These are phyloP conservation scores for Corythornis vintsioides DNA, from an alignment of 2,113 vertebrate genomes.

Conservation along the genomic window DNA sequence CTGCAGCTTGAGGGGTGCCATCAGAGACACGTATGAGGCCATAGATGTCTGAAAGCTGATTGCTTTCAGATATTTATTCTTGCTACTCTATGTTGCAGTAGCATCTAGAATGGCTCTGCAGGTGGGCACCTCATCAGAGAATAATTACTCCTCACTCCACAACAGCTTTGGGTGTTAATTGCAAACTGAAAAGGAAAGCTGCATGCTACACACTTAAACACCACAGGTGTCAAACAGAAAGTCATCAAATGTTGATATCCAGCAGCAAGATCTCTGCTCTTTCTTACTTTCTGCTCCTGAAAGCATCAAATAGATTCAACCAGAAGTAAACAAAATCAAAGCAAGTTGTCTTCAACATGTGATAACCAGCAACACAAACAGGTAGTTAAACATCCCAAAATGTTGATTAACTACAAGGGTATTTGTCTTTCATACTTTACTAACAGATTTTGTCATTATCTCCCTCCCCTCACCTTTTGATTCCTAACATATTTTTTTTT, in stretches of 20 bases:
- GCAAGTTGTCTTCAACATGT: background rate
- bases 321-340: background rate
- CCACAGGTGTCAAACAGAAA: background rate
- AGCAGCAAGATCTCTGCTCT: background rate
- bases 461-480: background rate
- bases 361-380: background rate
- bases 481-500: background rate
- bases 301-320: background rate
- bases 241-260: background rate
- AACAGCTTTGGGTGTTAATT: background rate
- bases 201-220: background rate
- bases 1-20: background rate
- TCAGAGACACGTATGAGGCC: fast-evolving
- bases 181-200: constrained; percentile 2
- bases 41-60: background rate
- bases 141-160: background rate
- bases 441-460: background rate
- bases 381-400: background rate
- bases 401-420: background rate
- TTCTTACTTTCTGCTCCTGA: background rate
- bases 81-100: background rate
- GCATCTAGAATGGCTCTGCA: background rate
- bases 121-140: constrained; percentile 24
- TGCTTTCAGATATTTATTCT: background rate
- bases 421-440: background rate